Percentiles rank a stretch among this genome's conserved stretches.
phyloP scores from a whole-genome alignment of 2,888 invertebrate species.

The Uropetala carovei region DNA sequence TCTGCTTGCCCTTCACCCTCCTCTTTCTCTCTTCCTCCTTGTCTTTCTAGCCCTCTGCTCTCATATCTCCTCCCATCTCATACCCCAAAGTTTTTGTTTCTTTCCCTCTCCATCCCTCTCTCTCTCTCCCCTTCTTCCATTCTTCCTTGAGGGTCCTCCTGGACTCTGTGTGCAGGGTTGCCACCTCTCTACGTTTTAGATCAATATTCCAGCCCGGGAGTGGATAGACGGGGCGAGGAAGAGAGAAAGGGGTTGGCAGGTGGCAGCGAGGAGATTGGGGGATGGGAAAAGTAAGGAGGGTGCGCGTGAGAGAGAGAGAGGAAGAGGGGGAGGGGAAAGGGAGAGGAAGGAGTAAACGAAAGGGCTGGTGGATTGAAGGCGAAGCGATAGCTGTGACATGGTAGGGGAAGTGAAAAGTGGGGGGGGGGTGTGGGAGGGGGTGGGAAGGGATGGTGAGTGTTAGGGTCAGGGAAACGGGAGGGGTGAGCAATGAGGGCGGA shows the following conservation, averaged over 20 bases:
- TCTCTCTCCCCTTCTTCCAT: background rate
- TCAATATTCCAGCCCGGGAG: conserved; percentile 62
- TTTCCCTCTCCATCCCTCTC: background rate
- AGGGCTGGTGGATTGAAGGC: too few relatives aligned
- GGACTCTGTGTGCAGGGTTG: conserved; percentile 54
- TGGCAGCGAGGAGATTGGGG: background rate
- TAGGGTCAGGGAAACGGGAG: background rate
- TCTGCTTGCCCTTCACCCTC: too few relatives aligned
- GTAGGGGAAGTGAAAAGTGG: background rate
- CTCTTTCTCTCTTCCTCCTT: background rate
- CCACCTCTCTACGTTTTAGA: conserved; percentile 61
- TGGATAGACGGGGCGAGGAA: background rate
- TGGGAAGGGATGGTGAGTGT: background rate
- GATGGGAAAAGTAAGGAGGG: background rate
- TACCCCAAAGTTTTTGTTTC: background rate
- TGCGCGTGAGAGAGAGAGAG: background rate
- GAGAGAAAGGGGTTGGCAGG: background rate
- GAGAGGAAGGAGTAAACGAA: too few relatives aligned
- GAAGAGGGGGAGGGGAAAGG: background rate
- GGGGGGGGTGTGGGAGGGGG: background rate
- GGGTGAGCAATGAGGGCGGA: background rate
- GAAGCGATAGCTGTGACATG: too few relatives aligned
- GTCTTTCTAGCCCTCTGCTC: too few relatives aligned
- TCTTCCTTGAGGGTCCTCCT: conserved; percentile 38
- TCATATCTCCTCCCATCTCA: background rate